Conservation (phyloP, 2,113 vertebrate species). For the Choloepus hoffmanni region DNA sequence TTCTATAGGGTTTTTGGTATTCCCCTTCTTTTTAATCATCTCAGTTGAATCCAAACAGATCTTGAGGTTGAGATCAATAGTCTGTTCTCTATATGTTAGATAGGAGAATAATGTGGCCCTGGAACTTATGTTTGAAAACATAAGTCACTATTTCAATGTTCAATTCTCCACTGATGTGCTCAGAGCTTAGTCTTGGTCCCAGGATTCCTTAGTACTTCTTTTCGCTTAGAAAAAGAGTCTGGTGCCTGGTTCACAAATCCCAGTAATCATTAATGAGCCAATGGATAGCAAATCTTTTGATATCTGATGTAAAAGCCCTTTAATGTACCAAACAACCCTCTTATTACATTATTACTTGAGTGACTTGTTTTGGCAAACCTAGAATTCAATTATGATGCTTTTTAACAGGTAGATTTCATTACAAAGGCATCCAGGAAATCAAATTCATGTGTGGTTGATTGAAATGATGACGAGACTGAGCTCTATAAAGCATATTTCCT, state of each 20-base stretch:
- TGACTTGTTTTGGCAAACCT: constrained; percentile 54
- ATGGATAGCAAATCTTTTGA: constrained; percentile 21
- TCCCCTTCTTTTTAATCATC: constrained; percentile 10
- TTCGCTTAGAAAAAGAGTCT: constrained; percentile 14
- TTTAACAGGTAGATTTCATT: constrained; percentile 25
- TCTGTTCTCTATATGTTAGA: neutral
- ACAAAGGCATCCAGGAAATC: neutral
- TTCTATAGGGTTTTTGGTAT: neutral
- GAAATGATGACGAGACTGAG: neutral
- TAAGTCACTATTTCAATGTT: neutral
- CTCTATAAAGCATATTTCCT: neutral
- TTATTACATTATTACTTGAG: constrained; percentile 3
- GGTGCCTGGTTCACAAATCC: neutral
- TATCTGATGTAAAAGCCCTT: constrained; percentile 22
- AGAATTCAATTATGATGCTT: constrained; percentile 53
- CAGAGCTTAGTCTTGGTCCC: neutral
- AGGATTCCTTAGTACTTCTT: neutral
- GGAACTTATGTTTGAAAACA: neutral
- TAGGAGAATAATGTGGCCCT: neutral
- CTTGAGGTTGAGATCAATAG: constrained; percentile 15
- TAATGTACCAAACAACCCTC: neutral
- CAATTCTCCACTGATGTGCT: neutral
- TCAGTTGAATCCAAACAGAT: neutral
- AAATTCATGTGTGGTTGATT: neutral
- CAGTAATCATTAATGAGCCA: constrained; percentile 8